phyloP scores from a whole-genome alignment of 2,797 vertebrate genomes.

The Mus caroli region DNA sequence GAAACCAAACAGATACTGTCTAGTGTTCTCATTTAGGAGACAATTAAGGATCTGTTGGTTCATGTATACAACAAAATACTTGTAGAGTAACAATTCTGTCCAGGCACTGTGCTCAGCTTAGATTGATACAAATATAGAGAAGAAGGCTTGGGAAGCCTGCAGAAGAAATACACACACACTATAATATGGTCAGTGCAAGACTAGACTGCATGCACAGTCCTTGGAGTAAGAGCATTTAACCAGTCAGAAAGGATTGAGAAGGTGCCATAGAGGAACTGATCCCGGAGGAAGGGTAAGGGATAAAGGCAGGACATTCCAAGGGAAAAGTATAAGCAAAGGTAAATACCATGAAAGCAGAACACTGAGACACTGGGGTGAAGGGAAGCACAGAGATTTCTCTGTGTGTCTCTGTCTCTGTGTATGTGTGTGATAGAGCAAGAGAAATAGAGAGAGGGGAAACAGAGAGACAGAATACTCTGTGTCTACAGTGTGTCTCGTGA shows the following conservation, averaged over 20 bases:
- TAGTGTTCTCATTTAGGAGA: conserved; percentile 20
- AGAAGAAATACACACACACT: not conserved
- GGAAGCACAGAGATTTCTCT: not conserved
- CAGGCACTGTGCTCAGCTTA: not conserved
- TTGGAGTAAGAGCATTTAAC: not conserved
- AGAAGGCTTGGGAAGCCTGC: not conserved
- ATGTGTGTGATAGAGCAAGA: too few relatives aligned
- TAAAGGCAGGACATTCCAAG: not conserved
- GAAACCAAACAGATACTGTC: conserved; percentile 34
- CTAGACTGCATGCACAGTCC: not conserved
- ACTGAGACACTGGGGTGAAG: not conserved
- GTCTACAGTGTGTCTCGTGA: not conserved
- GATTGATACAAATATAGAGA: not conserved
- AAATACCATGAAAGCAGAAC: not conserved
- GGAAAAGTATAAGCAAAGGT: not conserved
- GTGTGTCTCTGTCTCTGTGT: not conserved
- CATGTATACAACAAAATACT: not conserved
- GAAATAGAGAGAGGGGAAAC: too few relatives aligned
- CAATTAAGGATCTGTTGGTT: conserved; percentile 43
- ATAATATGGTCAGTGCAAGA: not conserved
- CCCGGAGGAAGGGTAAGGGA: accelerated
- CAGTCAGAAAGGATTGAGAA: not conserved
- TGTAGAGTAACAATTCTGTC: conserved; percentile 24
- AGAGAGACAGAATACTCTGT: not conserved
- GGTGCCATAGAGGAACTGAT: not conserved